Evolutionary conservation across 2,888 invertebrate species (phyloP).

Genomic region (Phrixothrix hirtus): DNA sequence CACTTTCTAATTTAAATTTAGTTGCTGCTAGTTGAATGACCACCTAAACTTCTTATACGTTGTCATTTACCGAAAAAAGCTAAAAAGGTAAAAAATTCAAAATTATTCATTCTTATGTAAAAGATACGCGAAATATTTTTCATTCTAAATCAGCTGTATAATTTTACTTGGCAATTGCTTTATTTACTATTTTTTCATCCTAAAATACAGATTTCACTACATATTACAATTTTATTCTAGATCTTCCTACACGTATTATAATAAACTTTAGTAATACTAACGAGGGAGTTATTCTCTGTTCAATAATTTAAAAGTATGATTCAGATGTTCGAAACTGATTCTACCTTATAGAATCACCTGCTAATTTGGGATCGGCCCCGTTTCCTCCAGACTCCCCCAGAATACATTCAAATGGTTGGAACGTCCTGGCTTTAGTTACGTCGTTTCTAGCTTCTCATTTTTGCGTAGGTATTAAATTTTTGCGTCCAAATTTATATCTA

Average conservation of each 20-base stretch:
- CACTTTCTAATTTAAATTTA: not conserved
- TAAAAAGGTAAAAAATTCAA: not conserved
- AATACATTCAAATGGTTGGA: slow-evolving; percentile 12
- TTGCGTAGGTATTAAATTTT: slow-evolving; percentile 27
- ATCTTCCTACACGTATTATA: not conserved
- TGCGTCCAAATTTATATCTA: slow-evolving; percentile 26
- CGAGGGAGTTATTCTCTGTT: not conserved
- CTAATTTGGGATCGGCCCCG: slow-evolving; percentile 24
- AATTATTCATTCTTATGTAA: not conserved
- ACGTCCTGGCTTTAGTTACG: slow-evolving; percentile 27
- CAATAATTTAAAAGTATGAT: slow-evolving; percentile 8
- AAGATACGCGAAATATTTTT: not conserved
- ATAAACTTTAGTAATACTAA: not conserved
- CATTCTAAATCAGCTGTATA: slow-evolving; percentile 2
- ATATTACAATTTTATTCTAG: not conserved
- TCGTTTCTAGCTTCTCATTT: slow-evolving; percentile 1
- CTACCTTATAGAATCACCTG: slow-evolving; percentile 16
- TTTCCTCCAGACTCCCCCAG: slow-evolving; percentile 17
- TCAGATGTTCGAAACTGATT: slow-evolving; percentile 13
- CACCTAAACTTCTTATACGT: not conserved
- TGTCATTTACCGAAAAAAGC: not conserved
- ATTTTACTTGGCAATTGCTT: slow-evolving; percentile 17
- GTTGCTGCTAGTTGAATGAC: not conserved
- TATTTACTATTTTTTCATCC: slow-evolving; percentile 15
- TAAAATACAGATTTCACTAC: slow-evolving; percentile 7